A percentile compares a stretch with the other conserved stretches of the same genome.
phyloP scores from a whole-genome alignment of 2,113 vertebrate species.

The Pelodiscus sinensis region DNA sequence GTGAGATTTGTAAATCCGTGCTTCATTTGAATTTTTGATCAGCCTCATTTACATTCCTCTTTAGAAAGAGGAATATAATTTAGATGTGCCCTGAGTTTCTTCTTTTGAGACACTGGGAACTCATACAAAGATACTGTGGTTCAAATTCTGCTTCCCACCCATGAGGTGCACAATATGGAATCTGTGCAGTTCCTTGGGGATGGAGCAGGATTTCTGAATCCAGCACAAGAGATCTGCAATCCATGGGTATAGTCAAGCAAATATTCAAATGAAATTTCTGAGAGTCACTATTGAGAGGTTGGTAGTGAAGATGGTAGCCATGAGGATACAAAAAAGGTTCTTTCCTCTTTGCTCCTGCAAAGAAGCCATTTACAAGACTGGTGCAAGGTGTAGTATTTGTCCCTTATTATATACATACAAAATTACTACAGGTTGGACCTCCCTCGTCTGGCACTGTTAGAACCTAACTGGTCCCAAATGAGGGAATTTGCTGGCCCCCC shows the following conservation, averaged over 20 bases:
- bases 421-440: not conserved
- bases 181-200: not conserved
- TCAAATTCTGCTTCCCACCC: not conserved
- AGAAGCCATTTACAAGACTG: not conserved
- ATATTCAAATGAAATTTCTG: not conserved
- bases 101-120: not conserved
- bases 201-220: not conserved
- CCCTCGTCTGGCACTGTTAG: too few species aligned
- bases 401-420: not conserved
- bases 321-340: not conserved
- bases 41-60: too few species aligned
- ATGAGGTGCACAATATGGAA: accelerated
- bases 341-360: not conserved
- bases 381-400: not conserved
- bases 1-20: too few species aligned
- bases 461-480: too few species aligned
- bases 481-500: too few species aligned
- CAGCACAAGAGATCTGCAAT: not conserved
- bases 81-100: too few species aligned
- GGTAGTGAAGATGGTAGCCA: not conserved
- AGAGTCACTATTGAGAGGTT: not conserved
- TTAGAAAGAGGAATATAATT: too few species aligned
- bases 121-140: not conserved
- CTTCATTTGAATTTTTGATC: too few species aligned
- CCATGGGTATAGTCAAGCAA: not conserved